Evolutionary conservation across 2,113 vertebrate species (phyloP).

Genomic region (Misgurnus mizolepis): DNA sequence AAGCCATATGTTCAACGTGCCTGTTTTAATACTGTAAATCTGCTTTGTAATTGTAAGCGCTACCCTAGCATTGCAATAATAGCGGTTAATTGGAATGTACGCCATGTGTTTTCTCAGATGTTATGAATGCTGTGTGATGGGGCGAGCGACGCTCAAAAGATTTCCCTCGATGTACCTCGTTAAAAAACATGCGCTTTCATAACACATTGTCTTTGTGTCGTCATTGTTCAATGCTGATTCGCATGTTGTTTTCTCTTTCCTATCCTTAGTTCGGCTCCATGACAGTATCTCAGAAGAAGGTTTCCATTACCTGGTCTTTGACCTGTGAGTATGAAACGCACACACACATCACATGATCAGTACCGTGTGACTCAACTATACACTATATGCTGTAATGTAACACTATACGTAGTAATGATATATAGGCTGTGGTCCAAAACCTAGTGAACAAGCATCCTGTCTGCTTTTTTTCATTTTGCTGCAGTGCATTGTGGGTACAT

Average conservation of each 20-base stretch:
- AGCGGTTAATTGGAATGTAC: neutral
- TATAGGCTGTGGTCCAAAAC: neutral
- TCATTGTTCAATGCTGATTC: neutral
- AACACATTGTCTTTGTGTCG: neutral
- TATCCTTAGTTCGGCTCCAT: slow-evolving; percentile 49
- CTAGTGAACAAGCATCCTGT: neutral
- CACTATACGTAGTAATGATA: neutral
- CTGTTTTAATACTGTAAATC: neutral
- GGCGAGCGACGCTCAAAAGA: neutral
- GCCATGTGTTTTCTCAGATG: slow-evolving; percentile 15
- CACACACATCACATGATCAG: neutral
- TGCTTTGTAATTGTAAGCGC: slow-evolving; percentile 3
- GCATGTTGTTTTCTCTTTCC: neutral
- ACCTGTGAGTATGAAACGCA: slow-evolving; percentile 46
- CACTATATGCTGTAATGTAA: neutral
- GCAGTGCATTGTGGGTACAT: too few relatives aligned
- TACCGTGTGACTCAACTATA: neutral
- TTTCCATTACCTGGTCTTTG: slow-evolving; percentile 55
- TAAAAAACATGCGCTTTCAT: slow-evolving; percentile 18
- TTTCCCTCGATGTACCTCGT: neutral
- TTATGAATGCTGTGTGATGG: slow-evolving; percentile 18
- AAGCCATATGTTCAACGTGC: neutral
- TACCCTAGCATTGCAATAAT: neutral
- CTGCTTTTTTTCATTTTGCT: neutral
- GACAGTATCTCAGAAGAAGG: slow-evolving; percentile 56